Conservation (phyloP, 2,113 vertebrate species). For the Anseranas semipalmata region DNA sequence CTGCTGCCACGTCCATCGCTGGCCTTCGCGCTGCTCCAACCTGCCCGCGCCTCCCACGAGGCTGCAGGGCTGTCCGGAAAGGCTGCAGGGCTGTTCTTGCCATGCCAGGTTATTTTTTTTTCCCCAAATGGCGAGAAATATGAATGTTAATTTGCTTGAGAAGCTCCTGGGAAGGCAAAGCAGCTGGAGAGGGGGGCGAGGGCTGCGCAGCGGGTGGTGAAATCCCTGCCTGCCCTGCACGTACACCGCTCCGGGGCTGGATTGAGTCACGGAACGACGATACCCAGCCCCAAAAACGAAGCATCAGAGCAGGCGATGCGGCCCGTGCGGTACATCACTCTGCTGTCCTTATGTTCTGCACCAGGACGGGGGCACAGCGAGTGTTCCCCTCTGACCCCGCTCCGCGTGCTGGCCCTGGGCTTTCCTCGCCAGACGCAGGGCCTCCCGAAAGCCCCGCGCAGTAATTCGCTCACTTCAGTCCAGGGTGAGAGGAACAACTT, state of each 20-base stretch:
- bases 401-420: neutral
- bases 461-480: neutral
- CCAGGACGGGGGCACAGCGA: neutral
- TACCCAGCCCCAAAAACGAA: neutral
- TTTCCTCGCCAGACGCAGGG: neutral
- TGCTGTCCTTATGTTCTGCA: neutral
- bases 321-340: neutral
- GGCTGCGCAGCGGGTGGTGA: no score
- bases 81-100: neutral
- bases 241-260: neutral
- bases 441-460: rapidly evolving
- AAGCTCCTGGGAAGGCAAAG: neutral
- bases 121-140: neutral
- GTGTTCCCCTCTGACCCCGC: no score
- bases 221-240: neutral
- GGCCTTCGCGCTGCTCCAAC: no score
- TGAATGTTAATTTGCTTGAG: neutral
- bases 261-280: neutral
- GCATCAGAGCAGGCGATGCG: neutral
- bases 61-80: neutral
- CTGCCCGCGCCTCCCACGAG: neutral
- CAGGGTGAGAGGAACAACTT: neutral
- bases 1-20: neutral
- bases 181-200: neutral
- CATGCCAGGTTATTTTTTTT: neutral